These are phyloP conservation scores for Turdus rufiventris DNA, from an alignment of 2,113 vertebrate species.

Conservation along the genomic window DNA sequence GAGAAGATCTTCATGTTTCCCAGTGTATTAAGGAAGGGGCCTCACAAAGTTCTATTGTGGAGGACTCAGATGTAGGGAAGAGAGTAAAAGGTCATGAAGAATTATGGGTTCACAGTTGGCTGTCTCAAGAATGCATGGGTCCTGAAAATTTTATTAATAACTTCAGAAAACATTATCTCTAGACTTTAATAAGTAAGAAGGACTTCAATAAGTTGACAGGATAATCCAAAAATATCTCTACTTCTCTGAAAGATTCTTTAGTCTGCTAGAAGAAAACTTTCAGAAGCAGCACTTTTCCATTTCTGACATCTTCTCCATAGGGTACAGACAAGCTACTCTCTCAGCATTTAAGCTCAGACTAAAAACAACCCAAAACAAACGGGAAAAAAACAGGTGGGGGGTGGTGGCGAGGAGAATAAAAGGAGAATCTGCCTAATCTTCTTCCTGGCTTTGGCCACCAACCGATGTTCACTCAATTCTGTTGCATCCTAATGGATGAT, in stretches of 20 bases:
- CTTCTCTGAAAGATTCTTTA: neutral
- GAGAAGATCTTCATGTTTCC: neutral
- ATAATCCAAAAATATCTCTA: neutral
- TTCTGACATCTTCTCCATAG: neutral
- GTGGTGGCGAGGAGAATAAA: neutral
- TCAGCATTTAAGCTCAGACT: neutral
- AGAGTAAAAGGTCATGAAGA: neutral
- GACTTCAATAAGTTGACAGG: neutral
- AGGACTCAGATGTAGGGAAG: neutral
- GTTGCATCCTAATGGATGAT: neutral
- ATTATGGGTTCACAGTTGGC: neutral
- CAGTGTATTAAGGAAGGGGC: neutral
- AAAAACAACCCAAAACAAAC: neutral
- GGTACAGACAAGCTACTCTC: neutral
- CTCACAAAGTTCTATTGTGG: neutral
- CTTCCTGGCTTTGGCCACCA: neutral
- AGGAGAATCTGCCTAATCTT: neutral
- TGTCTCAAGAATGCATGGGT: neutral
- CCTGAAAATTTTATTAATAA: neutral
- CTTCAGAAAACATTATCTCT: neutral
- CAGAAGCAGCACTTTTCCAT: neutral
- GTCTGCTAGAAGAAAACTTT: neutral
- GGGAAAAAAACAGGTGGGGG: rapidly evolving
- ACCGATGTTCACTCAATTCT: neutral
- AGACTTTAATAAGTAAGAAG: neutral